These are phyloP conservation scores for Rhingia campestris DNA, from an alignment of 2,888 invertebrate genomes.

Conservation along the genomic window DNA sequence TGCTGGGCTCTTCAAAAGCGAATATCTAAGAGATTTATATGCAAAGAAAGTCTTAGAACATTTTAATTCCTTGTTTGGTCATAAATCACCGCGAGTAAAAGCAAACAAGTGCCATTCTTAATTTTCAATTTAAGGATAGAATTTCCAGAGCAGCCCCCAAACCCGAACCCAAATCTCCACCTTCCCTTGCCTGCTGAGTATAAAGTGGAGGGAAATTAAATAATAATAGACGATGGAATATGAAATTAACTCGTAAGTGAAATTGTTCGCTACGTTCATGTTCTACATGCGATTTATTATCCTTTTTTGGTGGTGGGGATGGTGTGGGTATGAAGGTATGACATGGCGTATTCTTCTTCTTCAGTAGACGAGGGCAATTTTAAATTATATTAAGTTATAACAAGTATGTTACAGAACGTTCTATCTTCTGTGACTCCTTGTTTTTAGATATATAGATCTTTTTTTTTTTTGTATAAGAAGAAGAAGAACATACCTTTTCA, in stretches of 20 bases:
- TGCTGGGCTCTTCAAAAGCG: neutral
- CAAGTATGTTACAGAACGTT: conserved; percentile 48
- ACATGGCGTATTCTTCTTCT: conserved; percentile 7
- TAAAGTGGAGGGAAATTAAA: conserved; percentile 55
- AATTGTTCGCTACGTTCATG: conserved; percentile 64
- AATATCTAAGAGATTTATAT: conserved; percentile 36
- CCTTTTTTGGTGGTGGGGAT: conserved; percentile 16
- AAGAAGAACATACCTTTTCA: conserved; percentile 31
- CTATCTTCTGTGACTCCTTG: conserved; percentile 5
- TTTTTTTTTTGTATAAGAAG: neutral
- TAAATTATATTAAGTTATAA: conserved; percentile 69
- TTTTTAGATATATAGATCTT: neutral
- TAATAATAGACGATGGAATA: conserved; percentile 71
- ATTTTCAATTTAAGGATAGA: conserved; percentile 65
- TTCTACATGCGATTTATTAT: conserved; percentile 71
- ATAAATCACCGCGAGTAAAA: conserved; percentile 61
- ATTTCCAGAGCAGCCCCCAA: no score
- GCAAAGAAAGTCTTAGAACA: conserved; percentile 28
- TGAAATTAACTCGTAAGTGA: conserved; percentile 72
- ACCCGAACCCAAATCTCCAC: neutral
- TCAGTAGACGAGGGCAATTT: conserved; percentile 41
- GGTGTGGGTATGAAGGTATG: conserved; percentile 18
- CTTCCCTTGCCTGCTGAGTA: neutral
- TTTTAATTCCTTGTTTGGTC: conserved; percentile 68
- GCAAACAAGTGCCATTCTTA: conserved; percentile 71